These are phyloP conservation scores for Drosophila gaucha DNA, from an alignment of 2,888 invertebrate genomes.

Conservation along the genomic window DNA sequence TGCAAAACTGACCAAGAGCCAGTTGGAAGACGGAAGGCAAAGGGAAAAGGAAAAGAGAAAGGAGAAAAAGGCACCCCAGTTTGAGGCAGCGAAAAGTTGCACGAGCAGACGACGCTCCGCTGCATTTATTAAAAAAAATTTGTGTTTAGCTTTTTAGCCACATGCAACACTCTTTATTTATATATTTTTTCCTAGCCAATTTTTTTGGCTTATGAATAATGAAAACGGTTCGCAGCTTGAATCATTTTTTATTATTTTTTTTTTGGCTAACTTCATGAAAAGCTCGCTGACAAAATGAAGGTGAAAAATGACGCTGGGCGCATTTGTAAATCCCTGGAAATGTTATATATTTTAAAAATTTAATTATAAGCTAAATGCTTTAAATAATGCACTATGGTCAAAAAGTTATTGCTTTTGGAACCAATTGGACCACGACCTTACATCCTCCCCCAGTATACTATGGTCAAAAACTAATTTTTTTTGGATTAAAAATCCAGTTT, in stretches of 20 bases:
- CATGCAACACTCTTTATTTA: conserved; percentile 39
- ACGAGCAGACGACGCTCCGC: conserved; percentile 31
- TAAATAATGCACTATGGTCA: too few relatives aligned
- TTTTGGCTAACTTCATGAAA: conserved; percentile 12
- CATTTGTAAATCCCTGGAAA: conserved; percentile 12
- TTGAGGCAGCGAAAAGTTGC: conserved; percentile 12
- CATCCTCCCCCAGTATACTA: too few relatives aligned
- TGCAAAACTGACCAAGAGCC: conserved; percentile 45
- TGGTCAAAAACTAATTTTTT: too few relatives aligned
- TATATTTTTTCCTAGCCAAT: conserved; percentile 2
- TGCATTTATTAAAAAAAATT: conserved; percentile 69
- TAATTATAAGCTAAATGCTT: conserved; percentile 15
- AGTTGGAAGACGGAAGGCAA: background rate
- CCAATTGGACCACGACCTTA: too few relatives aligned
- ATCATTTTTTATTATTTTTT: background rate
- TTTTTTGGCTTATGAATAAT: conserved; percentile 58
- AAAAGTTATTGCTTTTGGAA: too few relatives aligned
- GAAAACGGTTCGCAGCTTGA: conserved; percentile 45
- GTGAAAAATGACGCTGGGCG: conserved; percentile 2
- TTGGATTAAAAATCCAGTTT: too few relatives aligned
- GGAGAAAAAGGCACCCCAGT: too few relatives aligned
- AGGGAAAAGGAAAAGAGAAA: background rate
- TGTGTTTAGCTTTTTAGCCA: conserved; percentile 57
- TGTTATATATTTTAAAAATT: conserved; percentile 26
- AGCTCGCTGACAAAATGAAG: conserved; percentile 12